Base-by-base conservation (phyloP, 2,113 vertebrate genomes). In the Himantopus leucocephalus region DNA sequence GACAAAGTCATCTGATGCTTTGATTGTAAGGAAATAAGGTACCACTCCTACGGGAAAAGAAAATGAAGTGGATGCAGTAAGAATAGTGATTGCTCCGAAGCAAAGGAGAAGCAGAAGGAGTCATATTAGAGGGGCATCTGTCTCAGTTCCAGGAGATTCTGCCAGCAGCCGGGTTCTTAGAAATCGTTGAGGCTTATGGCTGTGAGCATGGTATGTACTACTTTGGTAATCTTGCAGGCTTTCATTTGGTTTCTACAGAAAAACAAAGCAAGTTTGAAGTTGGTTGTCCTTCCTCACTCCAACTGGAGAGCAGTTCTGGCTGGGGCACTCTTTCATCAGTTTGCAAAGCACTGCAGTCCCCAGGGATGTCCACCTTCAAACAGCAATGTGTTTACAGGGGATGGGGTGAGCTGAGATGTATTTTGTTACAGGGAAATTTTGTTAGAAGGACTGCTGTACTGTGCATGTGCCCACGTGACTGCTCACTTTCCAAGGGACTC, bases 181-280 rank as follows among this genome's bases (percentile, higher is more conserved):
- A 85, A 91, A 48, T 64, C 70, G 10, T 11, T 37, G 64, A 92
- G 45, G 53, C 13, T 90, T 32, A n/a, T n/a, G 56, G 52, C 70
- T 79, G 26, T 47, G 62, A 62, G 26, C 17, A 1, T 81, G 88
- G 23, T 77, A 3, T 23, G 39, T 79, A 48, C 63, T 66, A 3
- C 77, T 80, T 64, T 24, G 78, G 27, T 73, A 32, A 64, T 86
- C 76, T 35, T 48, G 50, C 3, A 6, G 60, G 56, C 85, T 96
- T 94, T 94, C 48, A 35, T 91, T 94, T 68, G 85, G 24, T 75
- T 92, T 75, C 86, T 89, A 7, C 74, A 85, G 88, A 59, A 71
- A 88, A 92, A 63, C 72, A 96, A 66, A 95, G 52, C 47, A 43
- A 20, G 64, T 92, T 75, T 81, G 84, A 47, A 2, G 6, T 86